phyloP scores from a whole-genome alignment of 2,888 invertebrate species.

The Ditylenchus weischeri region DNA sequence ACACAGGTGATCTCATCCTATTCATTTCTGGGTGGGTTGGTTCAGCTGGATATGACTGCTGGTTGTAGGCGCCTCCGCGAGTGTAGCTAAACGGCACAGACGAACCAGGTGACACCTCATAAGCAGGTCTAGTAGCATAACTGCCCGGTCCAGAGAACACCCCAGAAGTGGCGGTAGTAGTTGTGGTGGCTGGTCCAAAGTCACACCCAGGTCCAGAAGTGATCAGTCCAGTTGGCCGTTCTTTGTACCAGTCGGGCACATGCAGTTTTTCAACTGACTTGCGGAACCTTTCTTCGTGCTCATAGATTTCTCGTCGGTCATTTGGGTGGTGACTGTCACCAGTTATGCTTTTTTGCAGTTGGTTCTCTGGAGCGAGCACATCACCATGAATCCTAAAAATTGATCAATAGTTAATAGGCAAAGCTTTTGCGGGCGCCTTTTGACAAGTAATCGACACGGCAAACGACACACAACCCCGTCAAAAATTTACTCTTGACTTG shows the following conservation, averaged over 20 bases:
- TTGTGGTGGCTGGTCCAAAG: conserved; percentile 14
- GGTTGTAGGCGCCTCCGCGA: neutral
- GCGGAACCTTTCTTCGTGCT: conserved; percentile 57
- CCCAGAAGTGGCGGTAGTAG: conserved; percentile 19
- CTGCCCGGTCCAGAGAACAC: conserved; percentile 17
- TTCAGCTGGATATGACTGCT: neutral
- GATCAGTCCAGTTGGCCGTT: conserved; percentile 27
- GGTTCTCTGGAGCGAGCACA: conserved; percentile 56
- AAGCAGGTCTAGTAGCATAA: neutral
- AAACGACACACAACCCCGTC: no score
- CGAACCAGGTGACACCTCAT: neutral
- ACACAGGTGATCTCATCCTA: conserved; percentile 11
- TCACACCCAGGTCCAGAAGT: neutral
- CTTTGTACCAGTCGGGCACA: conserved; percentile 58
- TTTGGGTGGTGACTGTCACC: conserved; percentile 22
- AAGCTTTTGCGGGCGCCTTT: no score
- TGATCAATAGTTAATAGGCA: neutral
- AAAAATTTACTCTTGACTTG: no score
- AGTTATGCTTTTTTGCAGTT: conserved; percentile 55
- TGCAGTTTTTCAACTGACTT: conserved; percentile 56
- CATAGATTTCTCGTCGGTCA: conserved; percentile 35
- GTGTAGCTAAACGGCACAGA: neutral
- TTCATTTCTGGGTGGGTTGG: neutral
- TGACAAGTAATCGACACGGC: no score
- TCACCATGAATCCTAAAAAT: conserved; percentile 54